Evolutionary conservation across 1,140 invertebrate species (phyloP).

Genomic region (Drosophila eugracilis): DNA sequence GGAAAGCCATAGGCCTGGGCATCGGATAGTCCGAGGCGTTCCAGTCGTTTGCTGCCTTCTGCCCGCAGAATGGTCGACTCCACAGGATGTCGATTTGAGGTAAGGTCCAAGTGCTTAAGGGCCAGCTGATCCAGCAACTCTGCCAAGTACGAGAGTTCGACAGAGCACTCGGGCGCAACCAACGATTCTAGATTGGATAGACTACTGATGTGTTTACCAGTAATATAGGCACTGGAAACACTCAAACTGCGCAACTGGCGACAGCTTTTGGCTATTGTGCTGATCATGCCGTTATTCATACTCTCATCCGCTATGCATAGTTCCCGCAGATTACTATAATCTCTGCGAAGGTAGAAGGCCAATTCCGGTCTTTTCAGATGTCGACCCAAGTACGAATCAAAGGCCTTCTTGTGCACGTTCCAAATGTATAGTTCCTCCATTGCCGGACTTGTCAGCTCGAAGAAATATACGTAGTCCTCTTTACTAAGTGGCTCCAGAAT

Average conservation of each 20-base stretch:
- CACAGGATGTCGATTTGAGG: conserved; percentile 50
- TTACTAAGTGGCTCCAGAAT: conserved; percentile 57
- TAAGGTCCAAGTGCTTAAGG: conserved; percentile 57
- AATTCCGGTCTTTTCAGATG: conserved; percentile 67
- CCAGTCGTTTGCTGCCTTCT: conserved; percentile 34
- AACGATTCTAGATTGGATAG: conserved; percentile 46
- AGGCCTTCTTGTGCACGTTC: conserved; percentile 63
- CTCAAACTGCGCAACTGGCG: conserved; percentile 49
- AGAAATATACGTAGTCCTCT: conserved; percentile 71
- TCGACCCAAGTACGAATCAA: conserved; percentile 66
- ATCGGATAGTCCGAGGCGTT: conserved; percentile 61
- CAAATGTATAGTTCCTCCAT: conserved; percentile 70
- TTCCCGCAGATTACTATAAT: conserved; percentile 57
- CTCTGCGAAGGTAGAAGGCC: conserved; percentile 62
- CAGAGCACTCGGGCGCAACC: conserved; percentile 59
- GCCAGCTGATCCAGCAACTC: conserved; percentile 52
- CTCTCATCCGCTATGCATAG: conserved; percentile 54
- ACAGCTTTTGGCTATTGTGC: conserved; percentile 58
- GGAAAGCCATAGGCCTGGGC: conserved; percentile 62
- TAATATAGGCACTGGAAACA: conserved; percentile 66
- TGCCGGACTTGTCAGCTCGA: conserved; percentile 53
- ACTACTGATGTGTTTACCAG: conserved; percentile 51
- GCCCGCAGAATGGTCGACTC: conserved; percentile 51
- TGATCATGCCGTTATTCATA: conserved; percentile 74
- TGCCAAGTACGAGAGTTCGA: conserved; percentile 42